Evolutionary conservation across 2,888 invertebrate species (phyloP).

Genomic region (Apoda limacodes): DNA sequence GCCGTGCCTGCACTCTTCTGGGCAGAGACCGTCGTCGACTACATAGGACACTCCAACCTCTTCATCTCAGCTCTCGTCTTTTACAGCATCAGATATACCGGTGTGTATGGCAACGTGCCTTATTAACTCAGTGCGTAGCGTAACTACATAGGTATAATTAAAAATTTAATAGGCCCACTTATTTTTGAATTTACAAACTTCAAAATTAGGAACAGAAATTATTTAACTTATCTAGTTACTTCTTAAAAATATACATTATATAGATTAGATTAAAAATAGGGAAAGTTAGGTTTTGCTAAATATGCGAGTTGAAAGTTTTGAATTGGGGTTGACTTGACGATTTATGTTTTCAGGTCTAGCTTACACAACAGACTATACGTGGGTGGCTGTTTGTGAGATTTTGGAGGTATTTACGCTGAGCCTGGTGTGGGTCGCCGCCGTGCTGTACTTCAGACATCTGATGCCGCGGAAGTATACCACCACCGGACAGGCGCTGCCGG

Average conservation of each 20-base stretch:
- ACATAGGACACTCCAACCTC: constrained; percentile 84
- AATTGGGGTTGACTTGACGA: too few species aligned
- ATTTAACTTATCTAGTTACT: too few species aligned
- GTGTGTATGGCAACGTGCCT: too few species aligned
- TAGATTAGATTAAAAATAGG: neutral
- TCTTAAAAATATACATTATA: too few species aligned
- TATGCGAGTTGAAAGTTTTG: neutral
- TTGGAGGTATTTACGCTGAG: constrained; percentile 82
- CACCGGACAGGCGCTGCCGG: constrained; percentile 82
- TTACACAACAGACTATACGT: constrained; percentile 68
- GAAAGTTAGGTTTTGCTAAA: neutral
- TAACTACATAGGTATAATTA: too few species aligned
- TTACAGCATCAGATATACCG: constrained; percentile 81
- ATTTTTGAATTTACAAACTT: too few species aligned
- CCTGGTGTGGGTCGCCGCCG: constrained; percentile 83
- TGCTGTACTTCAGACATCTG: constrained; percentile 84
- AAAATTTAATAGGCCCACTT: too few species aligned
- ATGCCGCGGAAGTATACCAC: constrained; percentile 82
- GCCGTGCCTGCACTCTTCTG: constrained; percentile 79
- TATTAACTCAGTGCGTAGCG: too few species aligned
- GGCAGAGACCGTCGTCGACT: constrained; percentile 86
- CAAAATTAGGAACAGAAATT: too few species aligned
- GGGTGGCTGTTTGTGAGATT: constrained; percentile 77
- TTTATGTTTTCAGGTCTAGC: constrained; percentile 59
- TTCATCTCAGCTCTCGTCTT: constrained; percentile 85